A percentile compares a stretch with the other conserved stretches of the same genome.
Conservation (phyloP, 2,888 invertebrate species). For the Latrodectus hesperus region DNA sequence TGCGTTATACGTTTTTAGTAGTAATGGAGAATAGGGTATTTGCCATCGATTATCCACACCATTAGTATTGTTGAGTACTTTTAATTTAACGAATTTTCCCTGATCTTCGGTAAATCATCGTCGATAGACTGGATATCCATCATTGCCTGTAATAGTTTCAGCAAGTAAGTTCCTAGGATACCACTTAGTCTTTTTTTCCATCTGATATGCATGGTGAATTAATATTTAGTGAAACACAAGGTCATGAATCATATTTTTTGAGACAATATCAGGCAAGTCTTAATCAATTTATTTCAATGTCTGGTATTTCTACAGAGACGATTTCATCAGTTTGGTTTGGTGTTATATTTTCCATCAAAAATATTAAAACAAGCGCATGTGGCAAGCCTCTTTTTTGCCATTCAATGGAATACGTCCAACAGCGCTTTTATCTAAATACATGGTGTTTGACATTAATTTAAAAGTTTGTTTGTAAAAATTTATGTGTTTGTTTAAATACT, state of each 20-base stretch:
- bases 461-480: no score
- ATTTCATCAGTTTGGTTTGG: neutral
- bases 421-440: constrained; percentile 71
- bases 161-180: neutral
- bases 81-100: neutral
- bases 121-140: neutral
- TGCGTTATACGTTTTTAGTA: neutral
- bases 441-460: no score
- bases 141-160: neutral
- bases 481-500: constrained; percentile 72
- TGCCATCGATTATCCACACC: constrained; percentile 1
- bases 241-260: neutral
- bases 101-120: neutral
- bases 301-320: neutral
- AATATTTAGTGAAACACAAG: neutral
- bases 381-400: neutral
- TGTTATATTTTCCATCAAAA: neutral
- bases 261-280: neutral
- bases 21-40: constrained; percentile 4
- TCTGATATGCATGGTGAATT: neutral
- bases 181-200: neutral
- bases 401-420: constrained; percentile 71
- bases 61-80: neutral
- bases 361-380: neutral
- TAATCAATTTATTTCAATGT: neutral